Conservation (phyloP, 2,888 invertebrate genomes). For the Caenorhabditis sinica region DNA sequence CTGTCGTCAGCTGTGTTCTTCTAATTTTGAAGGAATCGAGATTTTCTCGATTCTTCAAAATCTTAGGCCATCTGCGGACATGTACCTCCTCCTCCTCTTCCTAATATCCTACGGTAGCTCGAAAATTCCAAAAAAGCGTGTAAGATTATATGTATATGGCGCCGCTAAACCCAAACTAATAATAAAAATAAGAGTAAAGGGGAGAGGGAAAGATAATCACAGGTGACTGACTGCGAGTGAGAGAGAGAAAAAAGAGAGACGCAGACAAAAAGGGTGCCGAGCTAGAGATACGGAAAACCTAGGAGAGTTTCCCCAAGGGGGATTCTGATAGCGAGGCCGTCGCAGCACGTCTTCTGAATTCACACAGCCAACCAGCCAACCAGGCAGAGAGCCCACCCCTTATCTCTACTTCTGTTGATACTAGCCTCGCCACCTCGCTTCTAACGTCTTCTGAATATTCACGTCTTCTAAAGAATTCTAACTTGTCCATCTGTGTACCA, state of each 20-base stretch:
- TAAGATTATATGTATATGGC: no score
- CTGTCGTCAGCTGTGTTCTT: no score
- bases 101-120: no score
- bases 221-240: background rate
- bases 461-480: no score
- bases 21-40: no score
- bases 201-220: background rate
- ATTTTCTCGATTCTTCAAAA: no score
- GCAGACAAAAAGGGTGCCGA: background rate
- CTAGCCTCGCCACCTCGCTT: background rate
- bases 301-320: background rate
- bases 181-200: background rate
- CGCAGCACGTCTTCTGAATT: background rate
- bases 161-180: no score
- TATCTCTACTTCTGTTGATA: background rate
- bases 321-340: background rate
- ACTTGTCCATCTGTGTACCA: background rate
- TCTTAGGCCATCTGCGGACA: no score
- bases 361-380: background rate
- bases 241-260: background rate
- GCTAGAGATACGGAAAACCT: background rate
- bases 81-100: no score
- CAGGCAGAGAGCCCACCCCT: background rate
- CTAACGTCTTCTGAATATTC: no score
- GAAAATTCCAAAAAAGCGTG: no score